Evolutionary conservation across 2,888 invertebrate genomes (phyloP), one percentile per base, ranked within the genome.

Genomic region (Ernsta delagoae): DNA sequence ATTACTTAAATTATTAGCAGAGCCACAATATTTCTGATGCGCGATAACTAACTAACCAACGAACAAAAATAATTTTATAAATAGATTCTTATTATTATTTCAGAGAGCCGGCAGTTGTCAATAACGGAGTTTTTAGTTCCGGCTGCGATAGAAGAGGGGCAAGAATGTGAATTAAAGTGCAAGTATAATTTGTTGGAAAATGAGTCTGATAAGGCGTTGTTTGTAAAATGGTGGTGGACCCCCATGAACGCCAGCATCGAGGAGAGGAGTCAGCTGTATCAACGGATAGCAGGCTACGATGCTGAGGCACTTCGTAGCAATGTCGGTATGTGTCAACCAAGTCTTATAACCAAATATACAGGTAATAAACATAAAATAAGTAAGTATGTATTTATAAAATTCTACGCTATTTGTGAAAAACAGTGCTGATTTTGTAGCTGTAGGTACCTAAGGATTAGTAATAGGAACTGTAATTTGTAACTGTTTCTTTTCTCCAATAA

Each of bases 191-290:
- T 85, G 56, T 71, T 50, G 6, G 72, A 71, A 5, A 72, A 72
- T 7, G 84, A 83, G 69, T 70, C 77, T 0, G 80, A 81, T 6
- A 73, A 72, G 11, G 77, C 71, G 0, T 70, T 85, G 45, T 84
- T 79, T 70, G 81, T 90, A 43, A 92, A 92, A 71, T 92, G 92
- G 92, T 92, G 88, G 89, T 84, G 84, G 83, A 84, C 79, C 39
- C 84, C 86, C 11, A 62, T 73, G 6, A 75, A 82, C 31, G 74
- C 74, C 7, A 71, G 75, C n/a, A 74, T 70, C 6, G 83, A 82
- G 4, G 76, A 82, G 43, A 77, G 75, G 63, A 74, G 74, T 59
- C 85, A 74, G 65, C 74, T 90, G 31, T 92, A 90, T 72, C 91
- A 90, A 74, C 79, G 86, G 68, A 79, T 87, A 63, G 77, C 73